Conservation (phyloP, 2,888 invertebrate genomes). For the Diploptera punctata region DNA sequence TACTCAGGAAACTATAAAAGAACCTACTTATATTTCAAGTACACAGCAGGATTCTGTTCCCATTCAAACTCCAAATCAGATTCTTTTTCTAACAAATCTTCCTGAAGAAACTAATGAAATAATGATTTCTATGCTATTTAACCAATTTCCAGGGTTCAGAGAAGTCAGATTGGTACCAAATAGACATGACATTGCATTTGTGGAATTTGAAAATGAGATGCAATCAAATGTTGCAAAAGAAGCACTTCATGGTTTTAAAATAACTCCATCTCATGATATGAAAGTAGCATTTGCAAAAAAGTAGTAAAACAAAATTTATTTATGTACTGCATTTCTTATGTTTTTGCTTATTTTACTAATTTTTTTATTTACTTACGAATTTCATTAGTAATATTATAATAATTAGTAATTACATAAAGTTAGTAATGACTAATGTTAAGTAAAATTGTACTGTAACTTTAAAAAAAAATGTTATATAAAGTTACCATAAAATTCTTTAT, state of each 20-base stretch:
- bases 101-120: slow-evolving; percentile 99
- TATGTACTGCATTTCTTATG: no score
- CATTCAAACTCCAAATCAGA: slow-evolving; percentile 99
- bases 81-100: slow-evolving; percentile 97
- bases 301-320: no score
- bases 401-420: no score
- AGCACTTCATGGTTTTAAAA: slow-evolving; percentile 98
- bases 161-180: slow-evolving; percentile 98
- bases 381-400: no score
- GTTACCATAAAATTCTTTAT: no score
- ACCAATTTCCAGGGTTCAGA: slow-evolving; percentile 99
- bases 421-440: no score
- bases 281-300: slow-evolving; percentile 99
- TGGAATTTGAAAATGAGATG: slow-evolving; percentile 95
- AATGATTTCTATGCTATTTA: slow-evolving; percentile 99
- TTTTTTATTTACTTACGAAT: no score
- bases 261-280: slow-evolving; percentile 98
- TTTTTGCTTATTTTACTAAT: no score
- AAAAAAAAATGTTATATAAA: no score
- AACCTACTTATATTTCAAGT: background rate
- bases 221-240: slow-evolving; percentile 96
- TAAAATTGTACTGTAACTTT: no score
- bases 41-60: slow-evolving; percentile 60
- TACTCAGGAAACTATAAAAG: slow-evolving; percentile 13
- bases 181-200: slow-evolving; percentile 98